Evolutionary conservation across 2,797 vertebrate genomes (phyloP), one percentile per base, ranked within the genome.

Genomic region (Pelobates cultripes): DNA sequence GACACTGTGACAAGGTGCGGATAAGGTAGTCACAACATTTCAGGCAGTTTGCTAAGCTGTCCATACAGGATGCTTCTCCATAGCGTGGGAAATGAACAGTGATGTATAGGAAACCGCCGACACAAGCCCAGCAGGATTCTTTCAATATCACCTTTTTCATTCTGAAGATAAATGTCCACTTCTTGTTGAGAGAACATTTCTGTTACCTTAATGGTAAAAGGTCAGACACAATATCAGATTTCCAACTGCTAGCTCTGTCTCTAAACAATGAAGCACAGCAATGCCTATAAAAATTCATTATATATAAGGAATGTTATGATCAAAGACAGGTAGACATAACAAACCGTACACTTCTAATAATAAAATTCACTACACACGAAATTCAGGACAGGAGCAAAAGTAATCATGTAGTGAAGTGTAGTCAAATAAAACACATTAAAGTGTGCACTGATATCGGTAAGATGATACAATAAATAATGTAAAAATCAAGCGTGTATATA

Each of bases 1-100:
- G 82, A 80, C 67, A 82, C 85, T 77, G 60, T 91, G 91, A 93
- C 92, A 93, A 89, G 89, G 88, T 79, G 87, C 83, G 86, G 89
- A 94, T 86, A 85, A 90, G 88, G 86, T 47, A 61, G 64, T 89
- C 86, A 80, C 77, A 85, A 84, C 80, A 81, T 85, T 89, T 92
- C 87, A 89, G 83, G 85, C 66, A 14, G 51, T 79, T 87, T 87
- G 78, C 86, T 86, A 87, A 89, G 87, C 86, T 85, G 85, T 90
- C 85, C 85, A 90, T 87, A 88, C 87, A 91, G 89, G 89, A 90
- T 90, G 80, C 85, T 85, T 76, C 85, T 81, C 47, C 86, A 92
- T 91, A 90, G 85, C 57, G 0, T 70, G 42, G 79, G 86, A 86
- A 84, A 81, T 85, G 85, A 87, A 72, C 81, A 80, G 86, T 3